phyloP scores from a whole-genome alignment of 2,888 invertebrate species.

The Sussaba pulchella region DNA sequence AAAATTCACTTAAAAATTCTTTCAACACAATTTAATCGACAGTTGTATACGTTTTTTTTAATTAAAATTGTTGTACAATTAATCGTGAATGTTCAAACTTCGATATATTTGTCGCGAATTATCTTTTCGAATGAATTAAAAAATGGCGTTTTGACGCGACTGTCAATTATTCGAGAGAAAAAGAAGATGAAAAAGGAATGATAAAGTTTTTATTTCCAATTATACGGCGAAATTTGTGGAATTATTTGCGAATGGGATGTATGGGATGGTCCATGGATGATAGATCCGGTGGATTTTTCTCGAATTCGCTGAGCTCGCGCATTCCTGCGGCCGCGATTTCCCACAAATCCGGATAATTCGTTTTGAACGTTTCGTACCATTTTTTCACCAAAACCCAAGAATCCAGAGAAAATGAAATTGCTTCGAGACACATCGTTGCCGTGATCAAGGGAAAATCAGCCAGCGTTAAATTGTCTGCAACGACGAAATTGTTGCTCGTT shows the following conservation, averaged over 20 bases:
- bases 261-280: conserved; percentile 90
- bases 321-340: conserved; percentile 89
- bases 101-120: conserved; percentile 24
- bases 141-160: conserved; percentile 41
- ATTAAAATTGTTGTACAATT: conserved; percentile 26
- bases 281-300: conserved; percentile 90
- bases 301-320: conserved; percentile 89
- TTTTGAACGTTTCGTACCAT: conserved; percentile 91
- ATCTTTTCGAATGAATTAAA: conserved; percentile 44
- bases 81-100: conserved; percentile 26
- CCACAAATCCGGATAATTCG: conserved; percentile 89
- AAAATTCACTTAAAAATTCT: not conserved
- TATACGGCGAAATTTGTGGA: not conserved
- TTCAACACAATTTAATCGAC: not conserved
- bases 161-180: conserved; percentile 53
- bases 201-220: no score
- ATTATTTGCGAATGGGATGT: conserved; percentile 88
- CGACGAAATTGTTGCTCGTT: conserved; percentile 28
- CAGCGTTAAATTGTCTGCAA: conserved; percentile 88
- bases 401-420: conserved; percentile 88
- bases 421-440: conserved; percentile 90
- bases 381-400: conserved; percentile 86
- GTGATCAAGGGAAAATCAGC: conserved; percentile 91
- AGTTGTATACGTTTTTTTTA: conserved; percentile 21
- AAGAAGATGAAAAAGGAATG: conserved; percentile 5